Evolutionary conservation across 64 coral and sea anemone species (phyloP).

Genomic region (Anthopleura sola): DNA sequence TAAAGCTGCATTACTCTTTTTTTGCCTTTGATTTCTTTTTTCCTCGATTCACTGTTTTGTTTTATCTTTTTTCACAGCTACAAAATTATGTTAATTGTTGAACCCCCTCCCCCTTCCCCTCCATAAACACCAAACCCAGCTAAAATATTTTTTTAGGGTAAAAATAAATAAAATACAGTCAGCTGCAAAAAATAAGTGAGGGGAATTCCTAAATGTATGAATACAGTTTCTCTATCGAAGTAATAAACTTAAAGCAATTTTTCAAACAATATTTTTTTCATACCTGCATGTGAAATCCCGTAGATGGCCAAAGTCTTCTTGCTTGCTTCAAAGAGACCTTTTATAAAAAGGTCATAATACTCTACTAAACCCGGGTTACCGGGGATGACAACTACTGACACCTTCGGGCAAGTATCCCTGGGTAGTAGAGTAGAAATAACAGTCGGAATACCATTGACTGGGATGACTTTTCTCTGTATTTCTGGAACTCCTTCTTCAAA

Average conservation of each 20-base stretch:
- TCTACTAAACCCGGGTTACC: slow-evolving; percentile 95
- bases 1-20: neutral
- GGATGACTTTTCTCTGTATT: slow-evolving; percentile 46
- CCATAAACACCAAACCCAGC: neutral
- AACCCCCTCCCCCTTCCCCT: neutral
- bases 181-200: neutral
- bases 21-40: neutral
- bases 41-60: neutral
- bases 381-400: slow-evolving; percentile 75
- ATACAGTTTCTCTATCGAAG: no score
- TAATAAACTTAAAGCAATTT: no score
- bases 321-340: slow-evolving; percentile 50
- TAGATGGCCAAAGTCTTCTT: slow-evolving; percentile 46
- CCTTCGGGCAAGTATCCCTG: slow-evolving; percentile 3
- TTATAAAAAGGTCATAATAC: slow-evolving; percentile 86
- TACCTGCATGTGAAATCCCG: slow-evolving; percentile 96
- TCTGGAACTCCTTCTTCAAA: neutral
- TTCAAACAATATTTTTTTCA: neutral
- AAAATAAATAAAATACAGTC: neutral
- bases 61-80: neutral
- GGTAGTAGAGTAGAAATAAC: slow-evolving; percentile 69
- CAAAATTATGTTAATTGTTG: neutral
- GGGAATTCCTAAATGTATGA: neutral
- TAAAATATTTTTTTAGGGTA: neutral
- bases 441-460: slow-evolving; percentile 63